Base-by-base conservation (phyloP, 2,888 invertebrate genomes). In the Ochropleura leucogaster region DNA sequence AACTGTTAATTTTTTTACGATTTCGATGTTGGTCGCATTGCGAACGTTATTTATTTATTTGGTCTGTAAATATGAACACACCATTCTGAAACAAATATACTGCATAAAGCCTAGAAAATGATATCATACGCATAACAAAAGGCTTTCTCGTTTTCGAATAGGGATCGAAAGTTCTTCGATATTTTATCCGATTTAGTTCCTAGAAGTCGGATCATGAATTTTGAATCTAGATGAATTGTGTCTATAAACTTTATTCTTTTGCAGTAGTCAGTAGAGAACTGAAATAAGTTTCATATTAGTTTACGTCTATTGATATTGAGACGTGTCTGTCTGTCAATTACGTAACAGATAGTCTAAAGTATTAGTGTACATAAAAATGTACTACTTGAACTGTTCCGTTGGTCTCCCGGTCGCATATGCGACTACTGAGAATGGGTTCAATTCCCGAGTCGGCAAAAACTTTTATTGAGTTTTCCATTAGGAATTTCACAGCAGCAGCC, bases 291-390 rank as follows among this genome's bases (percentile, higher is more conserved):
- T 9, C 12, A 44, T 6, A 62, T 62, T 44, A n/a, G 42, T 44
- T 62, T 40, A 44, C n/a, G n/a, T 62, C 44, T 62, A 62, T 62
- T 44, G n/a, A 44, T 44, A 60, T 60, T 18, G 6, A 42, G 60
- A 42, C 42, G 10, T 60, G 42, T 60, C 18, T 60, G 10, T 42
- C 18, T 18, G 4, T 0, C 5, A 12, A 3, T 42, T 4, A 5
- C 20, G 10, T 42, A 18, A 60, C 42, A 18, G 60, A 6, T 60
- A 10, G 18, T 18, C 42, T 18, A 42, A 9, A 5, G 42, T 18
- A 2, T 42, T 42, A 60, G 42, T 60, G 60, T 60, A 18, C 18
- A 40, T 30, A 30, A 30, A 30, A 30, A 59, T 40, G 8, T 59
- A 42, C 2, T 60, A 42, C n/a, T 3, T 42, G 16, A 49, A 16